phyloP scores from a whole-genome alignment of 2,113 vertebrate species.

The Perca fluviatilis region DNA sequence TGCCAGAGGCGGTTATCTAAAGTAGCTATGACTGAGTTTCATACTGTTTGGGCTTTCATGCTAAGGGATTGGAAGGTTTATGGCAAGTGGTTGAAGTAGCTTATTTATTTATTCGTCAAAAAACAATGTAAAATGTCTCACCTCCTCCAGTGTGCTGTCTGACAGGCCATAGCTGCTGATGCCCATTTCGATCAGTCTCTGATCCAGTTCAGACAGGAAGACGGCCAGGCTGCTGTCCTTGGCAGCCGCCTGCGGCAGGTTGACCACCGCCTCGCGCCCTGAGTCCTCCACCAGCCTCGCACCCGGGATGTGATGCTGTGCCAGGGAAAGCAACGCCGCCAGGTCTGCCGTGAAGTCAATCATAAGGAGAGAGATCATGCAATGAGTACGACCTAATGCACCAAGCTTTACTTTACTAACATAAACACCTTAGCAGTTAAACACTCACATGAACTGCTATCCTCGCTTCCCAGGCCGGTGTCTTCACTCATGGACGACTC shows the following conservation, averaged over 20 bases:
- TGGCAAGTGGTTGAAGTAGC: not conserved
- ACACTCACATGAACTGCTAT: conserved; percentile 78
- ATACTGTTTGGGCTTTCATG: too few relatives aligned
- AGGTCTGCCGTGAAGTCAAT: conserved; percentile 72
- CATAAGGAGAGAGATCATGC: not conserved
- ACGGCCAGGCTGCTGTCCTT: conserved; percentile 84
- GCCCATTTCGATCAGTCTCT: conserved; percentile 82
- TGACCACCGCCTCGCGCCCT: conserved; percentile 85
- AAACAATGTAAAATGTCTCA: conserved; percentile 50
- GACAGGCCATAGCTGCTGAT: conserved; percentile 90
- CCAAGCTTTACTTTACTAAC: not conserved
- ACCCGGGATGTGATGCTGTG: conserved; percentile 81
- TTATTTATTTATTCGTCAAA: not conserved
- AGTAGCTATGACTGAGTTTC: too few relatives aligned
- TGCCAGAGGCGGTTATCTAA: not conserved
- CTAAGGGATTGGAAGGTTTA: not conserved
- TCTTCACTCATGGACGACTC: conserved; percentile 80
- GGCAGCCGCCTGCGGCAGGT: conserved; percentile 86
- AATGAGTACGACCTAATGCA: not conserved
- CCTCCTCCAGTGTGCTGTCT: conserved; percentile 93
- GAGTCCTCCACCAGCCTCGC: conserved; percentile 87
- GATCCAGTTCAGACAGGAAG: conserved; percentile 88
- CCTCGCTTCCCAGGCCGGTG: conserved; percentile 79
- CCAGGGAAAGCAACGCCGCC: conserved; percentile 80
- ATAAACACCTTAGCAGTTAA: not conserved